Base-by-base conservation (phyloP, 2,888 invertebrate genomes). In the Meghimatium bilineatum region DNA sequence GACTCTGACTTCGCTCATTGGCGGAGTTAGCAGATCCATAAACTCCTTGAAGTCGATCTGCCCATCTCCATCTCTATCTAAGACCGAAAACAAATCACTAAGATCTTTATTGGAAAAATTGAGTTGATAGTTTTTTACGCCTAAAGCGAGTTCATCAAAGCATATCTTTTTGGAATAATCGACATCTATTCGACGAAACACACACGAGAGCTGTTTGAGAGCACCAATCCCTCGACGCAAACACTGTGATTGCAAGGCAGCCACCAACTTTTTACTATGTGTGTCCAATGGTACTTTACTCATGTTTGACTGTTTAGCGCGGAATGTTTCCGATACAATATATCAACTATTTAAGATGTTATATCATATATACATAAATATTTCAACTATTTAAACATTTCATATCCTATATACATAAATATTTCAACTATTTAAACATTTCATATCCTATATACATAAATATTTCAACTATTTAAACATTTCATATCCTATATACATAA, bases 41-140 rank as follows among this genome's bases (percentile, higher is more conserved):
- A 92, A 90, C 86, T 92, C 92, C 29, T 85, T 83, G 85, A 92
- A 92, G 77, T 92, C 92, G 56, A 93, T 89, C 29, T 87, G 85
- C 20, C 87, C 87, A 82, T 89, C 90, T 23, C 87, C 86, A 85
- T 92, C 91, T 67, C 86, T 89, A 85, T 93, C 92, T 79, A 92
- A 88, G 0, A 89, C 86, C 6, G 85, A 76, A 85, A 92, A 92
- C 38, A 92, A 84, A 20, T 86, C 69, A 14, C 84, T 84, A n/a
- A 92, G 77, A 12, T 91, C 91, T 3, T 89, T 86, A 66, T 90
- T 89, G n/a, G 84, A 84, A 49, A 91, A 81, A 34, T 88, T 82
- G 14, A 91, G 74, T 26, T 90, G 88, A 77, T 87, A 92, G 23
- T 63, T 75, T 69, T 87, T 85, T 34, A 92, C 77, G 1, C 92